phyloP scores from a whole-genome alignment of 2,888 invertebrate species.

The Punctoribates punctum region DNA sequence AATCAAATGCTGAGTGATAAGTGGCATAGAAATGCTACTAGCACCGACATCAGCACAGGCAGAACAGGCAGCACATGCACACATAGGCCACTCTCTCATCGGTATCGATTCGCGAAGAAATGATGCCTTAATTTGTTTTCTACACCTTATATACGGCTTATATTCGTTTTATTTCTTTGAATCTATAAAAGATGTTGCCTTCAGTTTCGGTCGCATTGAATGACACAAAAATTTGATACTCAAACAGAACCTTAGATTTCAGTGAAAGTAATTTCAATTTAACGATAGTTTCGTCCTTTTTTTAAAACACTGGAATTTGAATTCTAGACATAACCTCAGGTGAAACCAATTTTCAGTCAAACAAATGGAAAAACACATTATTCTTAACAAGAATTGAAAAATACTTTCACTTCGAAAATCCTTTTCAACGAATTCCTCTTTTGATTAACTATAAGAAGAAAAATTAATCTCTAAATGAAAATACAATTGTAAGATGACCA shows the following conservation, averaged over 20 bases:
- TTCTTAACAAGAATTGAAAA: too few relatives aligned
- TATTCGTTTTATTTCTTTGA: slow-evolving; percentile 5
- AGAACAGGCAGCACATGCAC: slow-evolving; percentile 20
- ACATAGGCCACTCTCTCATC: neutral
- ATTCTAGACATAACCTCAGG: neutral
- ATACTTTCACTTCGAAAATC: too few relatives aligned
- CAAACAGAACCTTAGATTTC: neutral
- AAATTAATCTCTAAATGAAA: too few relatives aligned
- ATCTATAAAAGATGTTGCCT: slow-evolving; percentile 20
- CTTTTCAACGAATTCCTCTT: too few relatives aligned
- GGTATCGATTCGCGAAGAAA: slow-evolving; percentile 24
- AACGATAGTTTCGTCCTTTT: neutral
- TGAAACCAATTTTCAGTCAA: neutral
- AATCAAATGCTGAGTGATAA: neutral
- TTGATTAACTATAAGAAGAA: too few relatives aligned
- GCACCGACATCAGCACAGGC: neutral
- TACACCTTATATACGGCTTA: slow-evolving; percentile 1
- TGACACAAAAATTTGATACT: neutral
- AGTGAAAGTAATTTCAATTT: neutral
- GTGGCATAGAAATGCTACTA: neutral
- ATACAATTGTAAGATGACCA: too few relatives aligned
- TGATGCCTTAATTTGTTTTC: slow-evolving; percentile 22
- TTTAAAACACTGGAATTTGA: neutral
- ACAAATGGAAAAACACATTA: too few relatives aligned
- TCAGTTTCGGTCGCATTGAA: neutral